phyloP scores from a whole-genome alignment of 2,113 vertebrate genomes.

The human (Homo sapiens) region DNA sequence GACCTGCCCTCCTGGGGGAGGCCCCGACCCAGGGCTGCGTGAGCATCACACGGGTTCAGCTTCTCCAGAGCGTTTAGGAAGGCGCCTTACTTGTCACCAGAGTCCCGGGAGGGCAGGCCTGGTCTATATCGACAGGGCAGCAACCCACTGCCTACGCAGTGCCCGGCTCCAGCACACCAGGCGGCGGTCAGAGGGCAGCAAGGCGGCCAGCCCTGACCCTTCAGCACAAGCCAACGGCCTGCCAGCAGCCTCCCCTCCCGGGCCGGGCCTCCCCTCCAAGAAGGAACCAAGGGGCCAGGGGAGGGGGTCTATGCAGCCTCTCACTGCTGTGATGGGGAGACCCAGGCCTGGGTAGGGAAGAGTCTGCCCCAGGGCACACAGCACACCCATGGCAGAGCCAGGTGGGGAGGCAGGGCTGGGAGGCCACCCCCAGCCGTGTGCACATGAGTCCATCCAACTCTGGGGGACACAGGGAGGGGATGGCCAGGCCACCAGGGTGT shows the following conservation, averaged over 20 bases:
- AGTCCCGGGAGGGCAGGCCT: not conserved
- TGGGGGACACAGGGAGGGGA: not conserved
- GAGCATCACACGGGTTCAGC: not conserved
- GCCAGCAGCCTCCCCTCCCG: not conserved
- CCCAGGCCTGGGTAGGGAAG: not conserved
- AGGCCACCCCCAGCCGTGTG: not conserved
- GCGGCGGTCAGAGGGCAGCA: not conserved
- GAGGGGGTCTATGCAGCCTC: too few species aligned
- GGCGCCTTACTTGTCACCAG: too few species aligned
- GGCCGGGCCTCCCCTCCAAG: too few species aligned
- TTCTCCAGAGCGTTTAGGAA: not conserved
- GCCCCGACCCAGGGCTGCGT: not conserved
- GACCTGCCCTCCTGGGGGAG: accelerated
- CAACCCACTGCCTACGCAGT: not conserved
- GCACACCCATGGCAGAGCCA: not conserved
- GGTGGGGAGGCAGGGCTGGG: not conserved
- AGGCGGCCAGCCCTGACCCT: too few species aligned
- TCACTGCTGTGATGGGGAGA: too few species aligned
- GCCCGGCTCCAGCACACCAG: not conserved
- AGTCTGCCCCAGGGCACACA: accelerated
- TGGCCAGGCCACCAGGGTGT: not conserved
- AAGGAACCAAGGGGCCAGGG: not conserved
- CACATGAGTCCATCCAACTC: not conserved
- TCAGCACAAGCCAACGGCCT: too few species aligned
- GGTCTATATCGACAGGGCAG: too few species aligned